Base-by-base conservation (phyloP, 1,140 invertebrate species). In the Drosophila oshimai region DNA sequence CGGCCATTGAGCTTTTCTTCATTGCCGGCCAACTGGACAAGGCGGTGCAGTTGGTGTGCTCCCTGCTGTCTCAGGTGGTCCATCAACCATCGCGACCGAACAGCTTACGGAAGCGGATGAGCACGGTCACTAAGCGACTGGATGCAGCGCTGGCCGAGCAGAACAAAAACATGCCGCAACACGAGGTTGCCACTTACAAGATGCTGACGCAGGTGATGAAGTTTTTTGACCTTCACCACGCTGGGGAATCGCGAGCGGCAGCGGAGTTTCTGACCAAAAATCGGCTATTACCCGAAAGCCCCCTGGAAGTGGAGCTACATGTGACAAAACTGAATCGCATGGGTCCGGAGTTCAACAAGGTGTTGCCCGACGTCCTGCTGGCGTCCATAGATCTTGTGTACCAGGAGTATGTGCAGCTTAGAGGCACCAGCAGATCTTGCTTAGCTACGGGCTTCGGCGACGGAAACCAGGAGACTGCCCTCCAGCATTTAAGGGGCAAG, bases 221-320 rank as follows among this genome's bases (percentile, higher is more conserved):
- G 2, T 99, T 99, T 92, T 99, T 99, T 88, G 96, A 99, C 92
- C 94, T 95, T 46, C 98, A 96, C 91, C 95, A 98, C 80, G 93
- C 93, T 22, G 94, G 96, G 47, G 94, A 97, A 68, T 94, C 95
- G 84, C 94, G 95, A 36, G 94, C 95, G 72, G 98, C 98, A 7
- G 91, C 97, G 1, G 95, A 97, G 93, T 93, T 94, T 1, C 93
- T 97, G 51, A 90, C 93, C 39, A 93, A 93, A 44, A 93, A 95
- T 2, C 94, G 95, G 86, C 88, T 98, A 7, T 92, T 98, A 26
- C 97, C 97, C 6, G 92, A 96, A 41, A 91, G 92, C 50, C 91
- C 93, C 13, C 93, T 94, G 49, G 95, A 97, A 79, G 93, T 98
- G 6, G 96, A 97, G 55, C 93, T 95, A 64, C 93, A 95, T 79